These are phyloP conservation scores for Steinernema hermaphroditum DNA, from an alignment of 2,888 invertebrate species.

Conservation along the genomic window DNA sequence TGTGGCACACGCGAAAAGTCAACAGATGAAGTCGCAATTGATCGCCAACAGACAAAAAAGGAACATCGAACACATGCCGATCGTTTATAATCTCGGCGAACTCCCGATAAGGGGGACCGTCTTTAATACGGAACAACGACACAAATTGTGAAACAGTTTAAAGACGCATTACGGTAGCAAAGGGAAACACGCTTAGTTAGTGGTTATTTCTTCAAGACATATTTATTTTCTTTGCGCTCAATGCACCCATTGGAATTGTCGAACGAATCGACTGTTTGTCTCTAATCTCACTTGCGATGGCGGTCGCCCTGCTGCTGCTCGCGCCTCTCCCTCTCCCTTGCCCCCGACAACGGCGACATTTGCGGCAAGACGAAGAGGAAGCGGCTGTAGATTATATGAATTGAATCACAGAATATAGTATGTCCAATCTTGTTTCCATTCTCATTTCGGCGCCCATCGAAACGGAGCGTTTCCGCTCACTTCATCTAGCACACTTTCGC, in stretches of 20 bases:
- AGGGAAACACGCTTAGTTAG: not conserved
- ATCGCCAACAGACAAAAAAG: not conserved
- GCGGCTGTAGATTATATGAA: slow-evolving; percentile 17
- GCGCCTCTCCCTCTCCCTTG: slow-evolving; percentile 28
- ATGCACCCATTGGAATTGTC: slow-evolving; percentile 24
- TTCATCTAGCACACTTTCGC: not conserved
- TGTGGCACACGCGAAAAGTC: not conserved
- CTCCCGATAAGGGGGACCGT: no score
- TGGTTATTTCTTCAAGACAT: not conserved
- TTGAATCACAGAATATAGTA: slow-evolving; percentile 26
- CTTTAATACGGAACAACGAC: no score
- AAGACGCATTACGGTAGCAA: not conserved
- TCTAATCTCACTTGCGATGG: slow-evolving; percentile 26
- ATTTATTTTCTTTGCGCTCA: slow-evolving; percentile 26
- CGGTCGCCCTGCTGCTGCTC: slow-evolving; percentile 21
- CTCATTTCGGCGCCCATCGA: not conserved
- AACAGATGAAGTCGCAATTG: not conserved
- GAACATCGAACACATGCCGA: no score
- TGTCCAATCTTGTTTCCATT: slow-evolving; percentile 2
- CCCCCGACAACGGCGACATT: slow-evolving; percentile 22
- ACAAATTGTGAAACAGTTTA: not conserved
- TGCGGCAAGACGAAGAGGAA: not conserved
- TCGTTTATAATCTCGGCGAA: no score
- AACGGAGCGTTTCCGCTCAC: not conserved
- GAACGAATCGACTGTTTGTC: slow-evolving; percentile 23